Conservation (phyloP, 2,797 vertebrate species). For the Characodon lateralis region DNA sequence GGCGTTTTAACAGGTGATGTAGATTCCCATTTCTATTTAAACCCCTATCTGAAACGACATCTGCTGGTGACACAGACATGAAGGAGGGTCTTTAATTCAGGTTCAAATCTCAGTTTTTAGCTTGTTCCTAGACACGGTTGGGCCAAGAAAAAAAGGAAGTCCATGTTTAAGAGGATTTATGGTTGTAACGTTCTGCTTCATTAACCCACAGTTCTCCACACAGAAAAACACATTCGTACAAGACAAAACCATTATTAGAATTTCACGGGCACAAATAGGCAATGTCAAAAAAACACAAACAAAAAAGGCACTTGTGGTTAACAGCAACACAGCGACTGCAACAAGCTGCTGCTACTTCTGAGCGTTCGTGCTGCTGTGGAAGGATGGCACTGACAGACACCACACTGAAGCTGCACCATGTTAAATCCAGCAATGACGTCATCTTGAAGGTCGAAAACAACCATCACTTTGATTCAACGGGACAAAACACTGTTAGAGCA, state of each 20-base stretch:
- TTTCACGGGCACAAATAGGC: conserved; percentile 16
- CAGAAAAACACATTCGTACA: conserved; percentile 48
- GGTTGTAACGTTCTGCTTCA: background rate
- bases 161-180: background rate
- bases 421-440: conserved; percentile 62
- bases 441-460: conserved; percentile 72
- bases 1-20: conserved; percentile 11
- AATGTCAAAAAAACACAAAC: conserved; percentile 50
- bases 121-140: conserved; percentile 13
- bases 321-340: conserved; percentile 37
- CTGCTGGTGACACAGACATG: conserved; percentile 55
- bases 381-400: conserved; percentile 67
- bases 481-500: conserved; percentile 69
- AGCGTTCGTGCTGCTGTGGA: conserved; percentile 30
- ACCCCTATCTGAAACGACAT: conserved; percentile 50
- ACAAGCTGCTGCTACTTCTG: conserved; percentile 40
- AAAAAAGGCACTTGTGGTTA: conserved; percentile 64
- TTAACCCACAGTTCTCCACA: conserved; percentile 18
- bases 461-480: conserved; percentile 68
- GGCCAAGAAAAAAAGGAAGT: background rate
- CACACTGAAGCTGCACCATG: conserved; percentile 47
- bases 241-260: conserved; percentile 41
- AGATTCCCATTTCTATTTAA: conserved; percentile 35
- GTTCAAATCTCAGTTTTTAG: conserved; percentile 16
- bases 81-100: conserved; percentile 17